Evolutionary conservation across 1,140 invertebrate genomes (phyloP), one percentile per base, ranked within the genome.

Genomic region (Drosophila persimilis): DNA sequence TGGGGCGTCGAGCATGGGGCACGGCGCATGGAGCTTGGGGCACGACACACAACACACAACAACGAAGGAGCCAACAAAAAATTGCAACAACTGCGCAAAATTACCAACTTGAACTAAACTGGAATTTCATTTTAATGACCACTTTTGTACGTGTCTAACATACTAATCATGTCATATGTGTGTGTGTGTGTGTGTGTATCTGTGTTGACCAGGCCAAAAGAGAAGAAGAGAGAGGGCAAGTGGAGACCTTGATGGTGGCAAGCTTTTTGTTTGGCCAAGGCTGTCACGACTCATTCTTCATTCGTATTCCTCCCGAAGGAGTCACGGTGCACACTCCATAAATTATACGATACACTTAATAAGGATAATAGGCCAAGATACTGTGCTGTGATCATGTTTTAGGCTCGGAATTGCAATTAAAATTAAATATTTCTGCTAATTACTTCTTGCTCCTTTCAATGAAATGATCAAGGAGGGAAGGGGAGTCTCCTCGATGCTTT

Each of bases 121-220:
- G 71, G 81, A 90, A 83, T 90, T 90, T 77, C 88, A 80, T 89
- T 90, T 90, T 90, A 90, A 90, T 90, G 89, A 90, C 89, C 89
- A 89, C 81, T 90, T 90, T 89, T 65, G 66, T 83, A 90, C 89
- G 89, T 90, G 89, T 89, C 81, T 71, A 89, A 90, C 80, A 90
- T 90, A 83, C 89, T 90, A 89, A 90, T 90, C 79, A 80, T 84
- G 78, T 90, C 73, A 88, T 88, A 57, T 78, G 69, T 70, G 57
- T 59, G 55, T 54, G 31, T 51, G 13, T 55, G n/a, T 26, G 24
- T 5, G 51, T 65, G 45, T 63, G 31, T 56, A 31, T 61, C 29
- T 48, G 55, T 44, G 57, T 65, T 76, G 73, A 70, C 65, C 65
- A 43, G 35, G 35, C 11, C 4, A 13, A 39, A 39, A 54, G 35